Conservation (phyloP, 2,113 vertebrate species). For the Tupaia chinensis region DNA sequence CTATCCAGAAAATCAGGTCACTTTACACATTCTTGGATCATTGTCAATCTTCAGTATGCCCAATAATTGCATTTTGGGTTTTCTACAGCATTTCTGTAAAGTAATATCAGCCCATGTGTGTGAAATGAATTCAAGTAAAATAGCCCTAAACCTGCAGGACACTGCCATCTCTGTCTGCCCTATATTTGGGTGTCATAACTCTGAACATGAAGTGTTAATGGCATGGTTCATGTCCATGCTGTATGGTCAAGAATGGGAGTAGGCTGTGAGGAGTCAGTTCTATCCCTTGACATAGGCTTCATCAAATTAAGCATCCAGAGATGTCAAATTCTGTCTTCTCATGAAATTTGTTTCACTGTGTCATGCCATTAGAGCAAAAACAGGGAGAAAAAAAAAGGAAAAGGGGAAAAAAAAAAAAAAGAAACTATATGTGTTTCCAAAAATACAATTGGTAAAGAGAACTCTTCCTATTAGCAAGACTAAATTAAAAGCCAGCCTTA, state of each 20-base stretch:
- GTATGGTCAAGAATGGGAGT: not conserved
- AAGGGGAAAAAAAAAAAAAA: not conserved
- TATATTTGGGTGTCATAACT: not conserved
- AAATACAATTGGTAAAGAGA: slow-evolving; percentile 16
- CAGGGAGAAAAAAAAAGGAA: not conserved
- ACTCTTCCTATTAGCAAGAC: slow-evolving; percentile 18
- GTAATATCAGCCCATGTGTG: slow-evolving; percentile 1
- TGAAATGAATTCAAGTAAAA: slow-evolving; percentile 27
- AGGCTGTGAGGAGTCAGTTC: not conserved
- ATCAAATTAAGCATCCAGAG: slow-evolving; percentile 16
- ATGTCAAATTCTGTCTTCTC: slow-evolving; percentile 3
- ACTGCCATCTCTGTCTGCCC: slow-evolving; percentile 13
- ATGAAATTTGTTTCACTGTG: slow-evolving; percentile 38
- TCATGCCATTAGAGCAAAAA: slow-evolving; percentile 1
- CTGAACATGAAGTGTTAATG: slow-evolving; percentile 37
- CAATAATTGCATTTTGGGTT: not conserved
- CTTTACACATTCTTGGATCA: not conserved
- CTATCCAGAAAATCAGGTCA: not conserved
- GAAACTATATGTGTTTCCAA: slow-evolving; percentile 25
- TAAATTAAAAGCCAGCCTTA: slow-evolving; percentile 47
- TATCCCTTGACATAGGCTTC: not conserved
- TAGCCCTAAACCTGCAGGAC: not conserved
- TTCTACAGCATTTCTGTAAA: slow-evolving; percentile 40
- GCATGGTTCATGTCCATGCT: not conserved
- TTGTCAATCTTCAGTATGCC: not conserved